Conservation (phyloP, 2,113 vertebrate species). For the Malurus elegans region DNA sequence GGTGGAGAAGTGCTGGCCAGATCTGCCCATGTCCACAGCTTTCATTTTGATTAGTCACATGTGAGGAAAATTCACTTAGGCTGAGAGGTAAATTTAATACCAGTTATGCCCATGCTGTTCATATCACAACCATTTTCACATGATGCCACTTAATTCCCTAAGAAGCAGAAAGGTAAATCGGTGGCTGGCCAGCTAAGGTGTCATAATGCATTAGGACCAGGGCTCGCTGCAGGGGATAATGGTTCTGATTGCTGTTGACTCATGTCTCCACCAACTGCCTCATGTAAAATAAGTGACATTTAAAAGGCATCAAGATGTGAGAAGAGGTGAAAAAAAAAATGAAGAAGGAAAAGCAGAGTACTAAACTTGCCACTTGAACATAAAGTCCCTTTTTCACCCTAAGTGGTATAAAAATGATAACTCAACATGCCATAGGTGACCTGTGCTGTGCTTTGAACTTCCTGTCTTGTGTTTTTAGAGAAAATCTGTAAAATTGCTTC, state of each 20-base stretch:
- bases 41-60: constrained; percentile 96
- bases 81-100: constrained; percentile 90
- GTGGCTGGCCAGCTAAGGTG: constrained; percentile 83
- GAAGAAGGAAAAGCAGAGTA: constrained; percentile 55
- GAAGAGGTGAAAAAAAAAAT: constrained; percentile 74
- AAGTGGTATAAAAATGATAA: constrained; percentile 83
- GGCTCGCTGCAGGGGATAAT: constrained; percentile 90
- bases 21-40: constrained; percentile 89
- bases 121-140: constrained; percentile 93
- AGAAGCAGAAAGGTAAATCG: constrained; percentile 90
- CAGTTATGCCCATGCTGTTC: constrained; percentile 96
- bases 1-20: constrained; percentile 80
- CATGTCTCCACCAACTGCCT: constrained; percentile 84
- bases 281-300: constrained; percentile 96
- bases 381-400: constrained; percentile 72
- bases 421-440: constrained; percentile 81
- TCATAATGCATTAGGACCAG: constrained; percentile 87
- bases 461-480: constrained; percentile 80
- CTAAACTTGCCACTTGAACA: constrained; percentile 80
- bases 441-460: constrained; percentile 83
- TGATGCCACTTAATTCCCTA: constrained; percentile 97
- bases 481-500: constrained; percentile 88
- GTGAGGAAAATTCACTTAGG: constrained; percentile 95
- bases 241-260: constrained; percentile 90
- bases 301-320: constrained; percentile 91